Evolutionary conservation across 2,797 vertebrate species (phyloP).

Genomic region (Rhynchonycteris naso): DNA sequence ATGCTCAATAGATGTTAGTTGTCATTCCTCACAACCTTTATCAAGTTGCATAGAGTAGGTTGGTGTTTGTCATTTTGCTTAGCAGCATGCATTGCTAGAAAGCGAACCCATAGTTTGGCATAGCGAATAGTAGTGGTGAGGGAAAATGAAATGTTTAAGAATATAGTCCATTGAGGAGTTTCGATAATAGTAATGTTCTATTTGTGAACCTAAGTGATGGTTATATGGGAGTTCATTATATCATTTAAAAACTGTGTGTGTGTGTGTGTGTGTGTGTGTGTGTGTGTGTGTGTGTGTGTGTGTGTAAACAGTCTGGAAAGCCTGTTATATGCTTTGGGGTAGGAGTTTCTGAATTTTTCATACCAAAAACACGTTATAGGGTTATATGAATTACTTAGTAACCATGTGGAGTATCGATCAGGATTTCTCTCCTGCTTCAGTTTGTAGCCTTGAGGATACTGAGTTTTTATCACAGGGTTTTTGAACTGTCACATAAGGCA

Average conservation of each 20-base stretch:
- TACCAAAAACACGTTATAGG: not conserved
- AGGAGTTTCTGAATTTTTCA: slow-evolving; percentile 39
- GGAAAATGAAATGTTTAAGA: not conserved
- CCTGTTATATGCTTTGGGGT: slow-evolving; percentile 9
- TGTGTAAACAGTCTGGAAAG: not conserved
- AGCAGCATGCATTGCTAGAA: not conserved
- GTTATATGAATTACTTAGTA: slow-evolving; percentile 19
- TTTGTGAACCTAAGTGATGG: not conserved
- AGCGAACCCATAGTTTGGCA: not conserved
- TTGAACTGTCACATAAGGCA: not conserved
- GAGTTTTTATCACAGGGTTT: not conserved
- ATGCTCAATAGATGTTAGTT: not conserved
- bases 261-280: not conserved
- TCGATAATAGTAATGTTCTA: not conserved
- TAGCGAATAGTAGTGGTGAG: not conserved
- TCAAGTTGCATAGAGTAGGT: not conserved
- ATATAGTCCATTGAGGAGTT: not conserved
- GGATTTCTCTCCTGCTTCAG: slow-evolving; percentile 15
- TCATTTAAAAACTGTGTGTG: no score
- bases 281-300: not conserved
- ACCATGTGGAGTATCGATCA: not conserved
- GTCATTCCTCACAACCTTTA: not conserved
- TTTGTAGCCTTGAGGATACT: not conserved
- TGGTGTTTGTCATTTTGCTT: not conserved
- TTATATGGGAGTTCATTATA: not conserved